A percentile compares a stretch with the other conserved stretches of the same genome.
Evolutionary conservation across 2,888 invertebrate species (phyloP).

Genomic region (Idaea biselata): DNA sequence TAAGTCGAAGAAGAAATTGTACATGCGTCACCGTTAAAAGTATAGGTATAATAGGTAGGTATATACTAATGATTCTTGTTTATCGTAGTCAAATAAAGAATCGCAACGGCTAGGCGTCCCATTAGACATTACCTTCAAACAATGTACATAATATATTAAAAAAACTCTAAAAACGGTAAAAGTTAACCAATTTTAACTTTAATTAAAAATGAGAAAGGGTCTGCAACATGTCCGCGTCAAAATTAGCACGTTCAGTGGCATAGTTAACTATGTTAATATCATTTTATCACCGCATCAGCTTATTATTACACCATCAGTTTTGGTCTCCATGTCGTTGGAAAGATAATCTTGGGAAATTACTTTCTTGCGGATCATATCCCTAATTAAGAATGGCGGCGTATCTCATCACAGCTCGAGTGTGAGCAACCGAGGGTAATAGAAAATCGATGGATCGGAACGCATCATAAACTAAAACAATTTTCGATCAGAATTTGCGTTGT

Average conservation of each 20-base stretch:
- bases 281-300: slow-evolving; percentile 34
- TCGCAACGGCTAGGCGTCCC: no score
- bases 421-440: slow-evolving; percentile 52
- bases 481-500: neutral
- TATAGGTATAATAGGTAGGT: no score
- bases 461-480: slow-evolving; percentile 32
- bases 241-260: neutral
- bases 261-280: slow-evolving; percentile 1
- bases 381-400: slow-evolving; percentile 62
- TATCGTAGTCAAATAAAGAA: no score
- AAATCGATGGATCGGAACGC: slow-evolving; percentile 52
- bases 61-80: no score
- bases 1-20: no score
- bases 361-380: slow-evolving; percentile 65
- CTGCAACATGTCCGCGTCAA: neutral
- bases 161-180: neutral
- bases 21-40: no score
- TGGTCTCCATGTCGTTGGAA: slow-evolving; percentile 26
- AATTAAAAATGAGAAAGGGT: neutral
- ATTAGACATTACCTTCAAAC: no score
- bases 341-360: slow-evolving; percentile 62
- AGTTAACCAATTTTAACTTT: neutral
- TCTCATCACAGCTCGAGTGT: slow-evolving; percentile 46
- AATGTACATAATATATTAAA: no score
- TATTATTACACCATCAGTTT: slow-evolving; percentile 41